Evolutionary conservation across 2,888 invertebrate genomes (phyloP), one percentile per base, ranked within the genome.

Genomic region (Sipha maydis): DNA sequence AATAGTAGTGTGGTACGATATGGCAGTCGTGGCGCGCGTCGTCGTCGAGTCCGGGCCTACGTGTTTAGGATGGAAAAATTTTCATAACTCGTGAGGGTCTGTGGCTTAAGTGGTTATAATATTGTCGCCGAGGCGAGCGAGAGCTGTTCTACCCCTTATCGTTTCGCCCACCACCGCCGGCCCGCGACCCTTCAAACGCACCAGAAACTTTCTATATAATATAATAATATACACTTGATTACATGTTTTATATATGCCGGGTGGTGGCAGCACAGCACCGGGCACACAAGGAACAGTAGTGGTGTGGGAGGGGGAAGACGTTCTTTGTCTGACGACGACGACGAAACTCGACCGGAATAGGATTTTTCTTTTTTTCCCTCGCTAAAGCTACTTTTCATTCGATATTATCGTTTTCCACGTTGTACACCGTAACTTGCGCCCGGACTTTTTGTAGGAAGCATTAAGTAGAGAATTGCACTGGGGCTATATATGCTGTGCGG

Each of bases 211-310:
- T 88, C 80, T 82, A 80, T 88, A 88, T 75, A 85, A 88, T 88
- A 86, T 79, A 86, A 86, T 86, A 79, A 86, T 80, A 86, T 73
- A 88, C 88, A 88, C 88, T 88, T 88, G 88, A 88, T 88, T 88
- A 88, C 88, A 82, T 75, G 80, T 80, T 88, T 88, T 88, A 86
- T 86, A 86, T 86, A 80, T 21, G 56, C 54, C 79, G 86, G 56
- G 71, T 31, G 85, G 73, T 28, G 54, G 28, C 17, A 41, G 14
- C 19, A 41, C 31, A 25, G n/a, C 17, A 14, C n/a, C 31, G 31
- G 31, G 3, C 48, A 48, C 48, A 61, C 9, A 61, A 25, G 21
- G 61, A 61, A 61, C 61, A 21, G 21, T 5, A 25, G 67, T 8
- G 8, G 41, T 14, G 34, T 14, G 17, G 25, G 34, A 31, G 21